These are phyloP conservation scores for Malacoraja senta DNA, from an alignment of 2,797 vertebrate genomes.

Conservation along the genomic window DNA sequence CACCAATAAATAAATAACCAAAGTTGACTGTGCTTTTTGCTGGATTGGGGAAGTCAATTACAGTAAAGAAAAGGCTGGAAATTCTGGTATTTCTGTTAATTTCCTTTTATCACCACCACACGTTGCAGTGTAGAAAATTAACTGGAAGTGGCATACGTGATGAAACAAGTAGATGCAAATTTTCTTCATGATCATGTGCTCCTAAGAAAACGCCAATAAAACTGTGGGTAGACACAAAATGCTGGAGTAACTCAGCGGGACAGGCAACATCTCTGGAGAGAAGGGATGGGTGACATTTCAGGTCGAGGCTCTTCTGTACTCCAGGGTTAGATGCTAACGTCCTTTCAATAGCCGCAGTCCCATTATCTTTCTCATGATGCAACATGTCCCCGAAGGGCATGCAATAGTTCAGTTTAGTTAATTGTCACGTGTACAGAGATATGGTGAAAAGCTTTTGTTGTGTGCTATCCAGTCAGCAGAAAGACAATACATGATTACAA, in stretches of 20 bases:
- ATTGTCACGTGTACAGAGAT: too few species aligned
- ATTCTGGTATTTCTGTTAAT: not conserved
- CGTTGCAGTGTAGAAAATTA: not conserved
- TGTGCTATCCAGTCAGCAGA: too few species aligned
- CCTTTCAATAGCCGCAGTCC: not conserved
- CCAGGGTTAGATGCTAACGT: not conserved
- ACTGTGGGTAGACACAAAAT: too few species aligned
- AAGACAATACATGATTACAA: too few species aligned
- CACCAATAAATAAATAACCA: constrained; percentile 32
- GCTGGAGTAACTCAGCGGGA: too few species aligned
- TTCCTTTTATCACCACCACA: not conserved
- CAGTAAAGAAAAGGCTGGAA: not conserved
- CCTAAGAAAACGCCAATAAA: not conserved
- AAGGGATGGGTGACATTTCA: too few species aligned
- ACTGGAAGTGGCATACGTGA: not conserved
- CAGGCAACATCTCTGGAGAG: too few species aligned
- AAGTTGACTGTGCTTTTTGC: not conserved
- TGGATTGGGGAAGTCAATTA: not conserved
- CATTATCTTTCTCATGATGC: not conserved
- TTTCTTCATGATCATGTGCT: not conserved
- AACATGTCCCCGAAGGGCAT: not conserved
- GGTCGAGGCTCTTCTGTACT: not conserved
- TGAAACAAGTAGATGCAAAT: not conserved
- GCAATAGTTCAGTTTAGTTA: too few species aligned
- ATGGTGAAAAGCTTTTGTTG: too few species aligned